Evolutionary conservation across 2,113 vertebrate genomes (phyloP).

Genomic region (Solea solea): DNA sequence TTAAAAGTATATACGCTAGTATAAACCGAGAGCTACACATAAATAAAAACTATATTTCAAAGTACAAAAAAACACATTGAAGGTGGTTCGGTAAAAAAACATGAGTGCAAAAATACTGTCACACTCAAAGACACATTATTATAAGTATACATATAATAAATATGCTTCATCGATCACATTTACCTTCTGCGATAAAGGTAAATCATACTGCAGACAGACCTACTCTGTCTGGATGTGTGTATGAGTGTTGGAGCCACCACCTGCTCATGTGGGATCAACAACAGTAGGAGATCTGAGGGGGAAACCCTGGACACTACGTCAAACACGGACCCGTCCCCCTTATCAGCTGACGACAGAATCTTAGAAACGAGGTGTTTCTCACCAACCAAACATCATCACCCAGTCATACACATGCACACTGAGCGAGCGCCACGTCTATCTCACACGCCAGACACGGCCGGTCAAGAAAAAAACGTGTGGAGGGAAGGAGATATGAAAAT

Average conservation of each 20-base stretch:
- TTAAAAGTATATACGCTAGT: no score
- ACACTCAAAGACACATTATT: no score
- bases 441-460: conserved; percentile 19
- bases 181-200: no score
- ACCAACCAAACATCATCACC: conserved; percentile 22
- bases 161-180: no score
- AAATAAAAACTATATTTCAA: conserved; percentile 41
- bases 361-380: conserved; percentile 16
- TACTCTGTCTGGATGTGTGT: no score
- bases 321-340: conserved; percentile 47
- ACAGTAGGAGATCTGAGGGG: conserved; percentile 7
- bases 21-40: conserved; percentile 55
- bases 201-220: no score
- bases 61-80: conserved; percentile 56
- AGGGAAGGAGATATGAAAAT: conserved; percentile 46
- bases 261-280: not conserved
- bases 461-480: conserved; percentile 12
- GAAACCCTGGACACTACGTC: not conserved
- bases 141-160: no score
- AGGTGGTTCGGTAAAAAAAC: not conserved
- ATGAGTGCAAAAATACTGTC: no score
- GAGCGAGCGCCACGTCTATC: conserved; percentile 21
- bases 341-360: conserved; percentile 74
- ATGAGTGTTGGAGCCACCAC: not conserved
- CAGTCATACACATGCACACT: conserved; percentile 26